phyloP scores from a whole-genome alignment of 1,140 invertebrate species.

The Hyposmocoma kahamanoa region DNA sequence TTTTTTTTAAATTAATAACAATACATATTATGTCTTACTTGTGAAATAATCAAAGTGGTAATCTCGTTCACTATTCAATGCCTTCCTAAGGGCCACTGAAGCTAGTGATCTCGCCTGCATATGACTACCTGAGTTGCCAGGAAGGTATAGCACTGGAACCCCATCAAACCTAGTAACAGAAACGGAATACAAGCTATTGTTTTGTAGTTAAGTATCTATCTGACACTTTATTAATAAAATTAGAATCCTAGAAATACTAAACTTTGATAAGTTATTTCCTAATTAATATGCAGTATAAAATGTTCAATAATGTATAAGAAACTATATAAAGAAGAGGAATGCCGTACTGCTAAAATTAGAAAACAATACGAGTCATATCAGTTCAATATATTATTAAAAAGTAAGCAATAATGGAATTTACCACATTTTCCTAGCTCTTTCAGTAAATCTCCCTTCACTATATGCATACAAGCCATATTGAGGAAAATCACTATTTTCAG shows the following conservation, averaged over 20 bases:
- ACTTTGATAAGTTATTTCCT: neutral
- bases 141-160: constrained; percentile 93
- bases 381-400: neutral
- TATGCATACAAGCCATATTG: constrained; percentile 92
- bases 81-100: constrained; percentile 89
- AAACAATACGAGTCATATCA: neutral
- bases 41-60: constrained; percentile 92
- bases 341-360: neutral
- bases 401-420: constrained; percentile 19
- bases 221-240: neutral
- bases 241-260: neutral
- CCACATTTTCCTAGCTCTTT: constrained; percentile 79
- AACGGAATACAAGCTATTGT: neutral
- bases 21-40: no score
- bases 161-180: constrained; percentile 78
- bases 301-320: neutral
- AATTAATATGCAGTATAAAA: neutral
- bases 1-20: constrained; percentile 7
- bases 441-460: constrained; percentile 86
- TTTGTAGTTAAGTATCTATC: neutral
- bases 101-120: constrained; percentile 88
- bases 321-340: neutral
- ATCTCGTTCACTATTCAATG: constrained; percentile 62
- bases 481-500: constrained; percentile 77
- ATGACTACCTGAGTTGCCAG: constrained; percentile 93